Evolutionary conservation across 2,888 invertebrate genomes (phyloP), one percentile per base, ranked within the genome.

Genomic region (Odontocolon sp.): DNA sequence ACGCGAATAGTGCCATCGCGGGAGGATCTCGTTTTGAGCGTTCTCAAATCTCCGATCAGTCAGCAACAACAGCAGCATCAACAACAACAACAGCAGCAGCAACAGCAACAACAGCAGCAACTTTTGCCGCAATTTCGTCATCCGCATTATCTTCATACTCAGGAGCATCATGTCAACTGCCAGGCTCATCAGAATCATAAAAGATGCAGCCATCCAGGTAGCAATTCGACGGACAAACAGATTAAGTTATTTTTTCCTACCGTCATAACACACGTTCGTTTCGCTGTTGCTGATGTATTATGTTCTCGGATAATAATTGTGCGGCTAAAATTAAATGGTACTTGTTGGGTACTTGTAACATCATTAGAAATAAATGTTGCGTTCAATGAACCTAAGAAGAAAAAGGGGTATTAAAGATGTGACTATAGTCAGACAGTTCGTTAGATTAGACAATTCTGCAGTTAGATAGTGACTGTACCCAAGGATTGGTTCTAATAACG

Each of bases 11-110:
- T 85, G 69, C 84, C 87, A 11, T 81, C 87, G 56, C 83, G 87
- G 70, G 93, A 93, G 82, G 93, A 93, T 86, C 87, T 93, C 80
- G 92, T 93, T 50, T 90, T 93, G 73, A 93, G 93, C 82, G 93
- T 93, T 38, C 91, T 93, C 69, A 93, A 93, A 84, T 92, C 93
- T 69, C 93, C 93, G 6, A 89, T 93, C 11, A 85, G 81, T 45
- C 87, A 87, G 63, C 87, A 86, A 11, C 86, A 87, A 14, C 86
- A 86, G 21, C 83, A 80, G 31, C 81, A 72, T 6, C 83, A 80
- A 16, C 84, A 80, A 31, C 79, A 76, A 14, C 84, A 81, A 8
- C 82, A 80, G 9, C 79, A 78, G 11, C 74, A 81, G 26, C 73
- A 77, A 6, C 72, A 77, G 9, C 78, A 78, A 9, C 72, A 80